phyloP scores from a whole-genome alignment of 2,888 invertebrate species.

The Volucella inanis region DNA sequence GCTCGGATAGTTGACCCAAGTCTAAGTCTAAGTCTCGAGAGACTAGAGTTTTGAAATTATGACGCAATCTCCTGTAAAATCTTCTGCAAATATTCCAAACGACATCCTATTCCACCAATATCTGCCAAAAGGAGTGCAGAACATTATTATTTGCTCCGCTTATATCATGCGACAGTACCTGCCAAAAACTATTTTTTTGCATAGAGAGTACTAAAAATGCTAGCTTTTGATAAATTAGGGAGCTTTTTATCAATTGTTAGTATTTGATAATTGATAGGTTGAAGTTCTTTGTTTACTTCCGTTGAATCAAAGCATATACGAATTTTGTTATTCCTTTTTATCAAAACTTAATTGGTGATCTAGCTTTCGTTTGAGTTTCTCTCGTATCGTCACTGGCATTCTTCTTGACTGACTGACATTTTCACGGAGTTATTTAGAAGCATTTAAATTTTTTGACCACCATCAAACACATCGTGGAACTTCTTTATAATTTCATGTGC shows the following conservation, averaged over 20 bases:
- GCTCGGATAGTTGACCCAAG: too few species aligned
- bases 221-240: constrained; percentile 42
- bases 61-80: constrained; percentile 55
- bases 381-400: constrained; percentile 2
- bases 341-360: constrained; percentile 42
- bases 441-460: constrained; percentile 3
- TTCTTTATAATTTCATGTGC: background rate
- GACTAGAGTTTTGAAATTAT: too few species aligned
- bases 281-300: constrained; percentile 34
- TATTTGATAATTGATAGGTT: constrained; percentile 36
- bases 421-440: constrained; percentile 10
- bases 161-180: constrained; percentile 37
- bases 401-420: constrained; percentile 8
- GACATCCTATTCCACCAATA: constrained; percentile 18
- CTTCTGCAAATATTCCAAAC: constrained; percentile 71
- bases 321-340: constrained; percentile 31
- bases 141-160: constrained; percentile 29
- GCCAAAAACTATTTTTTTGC: constrained; percentile 65
- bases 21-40: too few species aligned
- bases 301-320: constrained; percentile 42
- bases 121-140: constrained; percentile 45
- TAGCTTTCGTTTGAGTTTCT: constrained; percentile 4
- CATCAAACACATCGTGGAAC: constrained; percentile 18
- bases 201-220: constrained; percentile 63
- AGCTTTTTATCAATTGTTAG: constrained; percentile 49